A percentile compares a stretch with the other conserved stretches of the same genome.
Conservation (phyloP, 2,113 vertebrate species). For the Alligator sinensis region DNA sequence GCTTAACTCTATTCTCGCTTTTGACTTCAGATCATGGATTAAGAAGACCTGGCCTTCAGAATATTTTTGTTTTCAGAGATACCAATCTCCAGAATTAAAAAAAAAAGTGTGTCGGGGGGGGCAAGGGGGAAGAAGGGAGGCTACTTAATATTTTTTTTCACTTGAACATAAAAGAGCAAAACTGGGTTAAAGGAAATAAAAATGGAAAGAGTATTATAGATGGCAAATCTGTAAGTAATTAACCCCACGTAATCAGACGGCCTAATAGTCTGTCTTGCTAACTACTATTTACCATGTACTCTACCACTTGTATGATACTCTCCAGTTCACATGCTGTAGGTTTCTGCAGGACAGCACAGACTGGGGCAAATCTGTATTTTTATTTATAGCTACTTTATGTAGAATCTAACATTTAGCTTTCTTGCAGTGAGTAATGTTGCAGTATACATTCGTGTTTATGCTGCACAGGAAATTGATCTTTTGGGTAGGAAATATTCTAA, state of each 20-base stretch:
- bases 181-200: background rate
- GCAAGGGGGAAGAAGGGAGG: too few species aligned
- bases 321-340: conserved; percentile 39
- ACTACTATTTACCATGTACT: conserved; percentile 60
- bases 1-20: background rate
- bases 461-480: conserved; percentile 55
- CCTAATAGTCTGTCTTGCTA: conserved; percentile 43
- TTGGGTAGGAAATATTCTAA: conserved; percentile 46
- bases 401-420: conserved; percentile 65
- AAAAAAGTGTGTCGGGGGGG: background rate
- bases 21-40: fast-evolving
- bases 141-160: background rate
- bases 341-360: conserved; percentile 51
- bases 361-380: conserved; percentile 64
- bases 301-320: conserved; percentile 50
- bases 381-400: conserved; percentile 27
- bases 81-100: background rate
- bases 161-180: background rate
- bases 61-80: background rate
- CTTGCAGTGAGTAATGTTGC: conserved; percentile 54
- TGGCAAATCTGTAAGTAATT: conserved; percentile 54
- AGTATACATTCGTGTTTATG: conserved; percentile 56
- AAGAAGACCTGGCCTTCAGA: fast-evolving
- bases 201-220: background rate
- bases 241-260: conserved; percentile 44